A percentile compares a stretch with the other conserved stretches of the same genome.
Evolutionary conservation across 1,140 invertebrate genomes (phyloP).

Genomic region (Phthorimaea operculella): DNA sequence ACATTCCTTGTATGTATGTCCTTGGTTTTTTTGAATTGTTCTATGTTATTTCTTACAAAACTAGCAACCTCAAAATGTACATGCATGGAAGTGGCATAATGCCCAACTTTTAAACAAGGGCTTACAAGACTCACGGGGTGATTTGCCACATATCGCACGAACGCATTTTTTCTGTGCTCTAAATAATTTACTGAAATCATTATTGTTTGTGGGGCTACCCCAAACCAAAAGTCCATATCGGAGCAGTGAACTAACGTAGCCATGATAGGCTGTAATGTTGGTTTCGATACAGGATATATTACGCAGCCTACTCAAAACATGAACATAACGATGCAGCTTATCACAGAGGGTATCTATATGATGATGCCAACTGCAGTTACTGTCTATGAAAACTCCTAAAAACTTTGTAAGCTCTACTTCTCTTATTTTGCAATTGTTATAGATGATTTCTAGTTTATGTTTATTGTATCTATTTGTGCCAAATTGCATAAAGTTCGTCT

Average conservation of each 20-base stretch:
- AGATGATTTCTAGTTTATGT: no score
- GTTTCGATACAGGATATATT: neutral
- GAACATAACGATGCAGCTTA: neutral
- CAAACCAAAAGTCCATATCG: neutral
- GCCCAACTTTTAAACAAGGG: neutral
- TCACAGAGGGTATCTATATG: neutral
- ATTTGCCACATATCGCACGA: neutral
- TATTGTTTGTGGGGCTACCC: neutral
- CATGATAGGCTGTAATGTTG: neutral
- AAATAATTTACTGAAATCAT: neutral
- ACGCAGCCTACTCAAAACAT: neutral
- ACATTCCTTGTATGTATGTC: neutral
- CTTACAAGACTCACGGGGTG: neutral
- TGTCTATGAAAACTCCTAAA: neutral
- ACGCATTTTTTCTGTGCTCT: constrained; percentile 3
- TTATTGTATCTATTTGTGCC: no score
- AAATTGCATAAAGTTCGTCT: no score
- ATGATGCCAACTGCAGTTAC: neutral
- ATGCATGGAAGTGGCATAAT: neutral
- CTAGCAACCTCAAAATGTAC: neutral
- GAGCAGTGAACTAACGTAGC: neutral
- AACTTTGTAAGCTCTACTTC: neutral
- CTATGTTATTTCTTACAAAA: neutral
- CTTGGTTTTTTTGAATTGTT: neutral
- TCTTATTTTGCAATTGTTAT: no score